Conservation (phyloP, 2,113 vertebrate species). For the Anoplopoma fimbria region DNA sequence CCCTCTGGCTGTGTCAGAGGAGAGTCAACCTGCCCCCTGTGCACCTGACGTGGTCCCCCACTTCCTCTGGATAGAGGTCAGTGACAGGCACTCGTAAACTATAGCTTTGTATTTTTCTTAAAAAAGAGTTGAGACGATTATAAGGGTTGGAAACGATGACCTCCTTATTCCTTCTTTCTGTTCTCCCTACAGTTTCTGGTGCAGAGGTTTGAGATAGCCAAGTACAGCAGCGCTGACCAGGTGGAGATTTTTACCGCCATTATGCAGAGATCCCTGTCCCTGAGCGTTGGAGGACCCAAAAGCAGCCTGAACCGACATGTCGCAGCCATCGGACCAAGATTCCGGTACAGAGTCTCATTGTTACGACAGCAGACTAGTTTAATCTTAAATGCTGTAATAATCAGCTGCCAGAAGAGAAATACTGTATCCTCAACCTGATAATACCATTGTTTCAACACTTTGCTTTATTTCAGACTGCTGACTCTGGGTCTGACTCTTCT, state of each 20-base stretch:
- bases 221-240: constrained; percentile 97
- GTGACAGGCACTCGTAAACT: constrained; percentile 35
- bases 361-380: neutral
- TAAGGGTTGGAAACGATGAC: neutral
- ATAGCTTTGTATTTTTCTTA: neutral
- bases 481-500: constrained; percentile 93
- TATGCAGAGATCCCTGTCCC: constrained; percentile 91
- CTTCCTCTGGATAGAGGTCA: constrained; percentile 96
- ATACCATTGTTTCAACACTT: neutral
- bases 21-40: constrained; percentile 92
- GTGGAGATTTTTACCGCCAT: constrained; percentile 96
- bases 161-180: neutral
- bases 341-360: constrained; percentile 82
- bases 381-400: neutral
- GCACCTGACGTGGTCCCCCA: constrained; percentile 93
- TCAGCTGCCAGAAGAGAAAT: neutral
- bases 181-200: constrained; percentile 88
- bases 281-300: constrained; percentile 91
- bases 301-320: constrained; percentile 93
- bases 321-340: constrained; percentile 94
- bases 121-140: neutral
- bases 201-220: constrained; percentile 97
- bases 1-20: constrained; percentile 94
- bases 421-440: neutral
- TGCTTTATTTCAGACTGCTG: constrained; percentile 83